Base-by-base conservation (phyloP, 30 jellyfish, hydroid and myxozoan genomes). In the Aurelia sp. region DNA sequence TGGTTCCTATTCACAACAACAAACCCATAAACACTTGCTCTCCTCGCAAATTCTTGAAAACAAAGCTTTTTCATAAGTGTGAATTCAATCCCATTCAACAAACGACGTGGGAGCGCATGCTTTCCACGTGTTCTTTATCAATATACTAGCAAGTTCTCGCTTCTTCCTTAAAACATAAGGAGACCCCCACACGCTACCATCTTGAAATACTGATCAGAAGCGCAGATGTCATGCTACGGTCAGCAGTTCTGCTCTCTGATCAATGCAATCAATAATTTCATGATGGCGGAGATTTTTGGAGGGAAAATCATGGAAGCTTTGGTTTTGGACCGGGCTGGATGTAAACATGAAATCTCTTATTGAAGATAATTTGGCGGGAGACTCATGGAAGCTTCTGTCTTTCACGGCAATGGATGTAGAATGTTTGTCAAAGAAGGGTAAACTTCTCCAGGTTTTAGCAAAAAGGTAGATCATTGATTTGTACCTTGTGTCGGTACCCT, bases 181-280 rank as follows among this genome's bases (percentile, higher is more conserved):
- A 62, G 47, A 70, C 53, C 23, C 79, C 40, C 72, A 76, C 40
- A 19, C 31, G 82, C 90, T 66, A 59, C 91, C 79, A 59, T 61
- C 63, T 55, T 68, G 74, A 22, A 23, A 51, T 21, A 33, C 61
- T 3, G 58, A 69, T 40, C 15, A 44, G 15, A 44, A 44, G 10
- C 55, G 91, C 91, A 66, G 85, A 74, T 84, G 82, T 82, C 85
- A 82, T 70, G 91, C 91, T 66, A 22, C 21, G 35, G 79, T 82
- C 91, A 82, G 91, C 85, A 71, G 66, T 60, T 82, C 61, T 71
- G 8, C 61, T 74, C 35, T 69, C 13, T 58, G 62, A 82, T 82
- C 71, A 75, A 82, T 82, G 19, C 21, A 70, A 82, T 82, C 91
- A 82, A 82, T 82, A 82, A 35, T 33, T 82, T 74, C 91, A 82